Evolutionary conservation across 2,113 vertebrate genomes (phyloP), one percentile per base, ranked within the genome.

Genomic region (Myrmophylax atrothorax): DNA sequence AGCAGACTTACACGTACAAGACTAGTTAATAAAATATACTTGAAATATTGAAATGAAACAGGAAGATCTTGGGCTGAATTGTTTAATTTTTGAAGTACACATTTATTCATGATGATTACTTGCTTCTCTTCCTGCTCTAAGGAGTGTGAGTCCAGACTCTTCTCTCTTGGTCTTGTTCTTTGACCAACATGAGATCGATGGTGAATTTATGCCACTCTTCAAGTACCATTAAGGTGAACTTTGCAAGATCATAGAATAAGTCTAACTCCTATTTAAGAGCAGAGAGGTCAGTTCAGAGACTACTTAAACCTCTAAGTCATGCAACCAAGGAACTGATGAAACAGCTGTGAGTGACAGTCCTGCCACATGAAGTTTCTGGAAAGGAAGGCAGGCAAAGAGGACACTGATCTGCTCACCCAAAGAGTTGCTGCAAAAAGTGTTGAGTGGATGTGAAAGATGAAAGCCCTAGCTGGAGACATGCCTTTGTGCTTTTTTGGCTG

Each of bases 251-350:
- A 97, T 62, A 6, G 4, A 98, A 81, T 98, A 98, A 94, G 98
- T 98, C n/a, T 96, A 98, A 62, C 98, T 98, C 91, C 87, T 97
- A 66, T 97, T 98, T 50, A 99, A 99, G 97, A 98, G 76, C 95
- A 98, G 97, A 7, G 98, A 98, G 84, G 70, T 98, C 87, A 95
- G 33, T 82, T 99, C 98, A 94, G 98, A 98, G 76, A 84, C 47
- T 74, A 50, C 76, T 86, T 92, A 74, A 74, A 38, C 68, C 29
- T 46, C 28, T 15, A 62, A 69, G n/a, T 25, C 0, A 0, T 50
- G 46, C 1, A 2, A 69, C 11, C 16, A 95, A 98, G 69, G 97
- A 98, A 89, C 98, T 7, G 96, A 98, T 3, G 98, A 99, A 97
- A 98, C 92, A 69, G 98, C 98, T 2, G 98, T 98, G 7, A 98